These are phyloP conservation scores for Paramisgurnus dabryanus DNA, from an alignment of 2,113 vertebrate genomes.

Conservation along the genomic window DNA sequence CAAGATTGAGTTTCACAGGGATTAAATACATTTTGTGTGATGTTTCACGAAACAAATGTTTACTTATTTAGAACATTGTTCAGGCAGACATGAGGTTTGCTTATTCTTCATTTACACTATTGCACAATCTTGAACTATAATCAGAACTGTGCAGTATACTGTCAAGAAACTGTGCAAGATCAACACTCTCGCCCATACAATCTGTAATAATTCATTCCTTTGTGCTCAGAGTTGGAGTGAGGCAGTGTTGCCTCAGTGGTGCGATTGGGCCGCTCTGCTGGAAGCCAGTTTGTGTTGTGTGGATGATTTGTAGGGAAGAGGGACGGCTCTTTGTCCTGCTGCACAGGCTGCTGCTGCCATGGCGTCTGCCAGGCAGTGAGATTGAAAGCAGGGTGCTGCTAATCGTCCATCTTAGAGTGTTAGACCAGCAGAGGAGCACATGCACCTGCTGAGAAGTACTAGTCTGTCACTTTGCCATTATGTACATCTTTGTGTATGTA, in stretches of 20 bases:
- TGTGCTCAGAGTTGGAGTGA: constrained; percentile 14
- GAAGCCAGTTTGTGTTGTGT: constrained; percentile 14
- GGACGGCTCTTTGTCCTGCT: constrained; percentile 48
- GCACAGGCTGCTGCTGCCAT: constrained; percentile 40
- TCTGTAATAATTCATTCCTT: constrained; percentile 26
- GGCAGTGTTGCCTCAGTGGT: constrained; percentile 7
- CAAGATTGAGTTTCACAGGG: no score
- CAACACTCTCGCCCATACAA: neutral
- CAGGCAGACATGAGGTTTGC: no score
- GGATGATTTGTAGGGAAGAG: constrained; percentile 49
- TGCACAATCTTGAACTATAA: neutral
- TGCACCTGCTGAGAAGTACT: constrained; percentile 52
- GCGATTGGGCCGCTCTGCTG: neutral
- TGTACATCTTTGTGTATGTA: constrained; percentile 1
- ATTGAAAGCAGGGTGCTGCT: constrained; percentile 62
- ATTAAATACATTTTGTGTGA: no score
- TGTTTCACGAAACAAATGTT: no score
- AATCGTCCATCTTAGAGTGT: constrained; percentile 56
- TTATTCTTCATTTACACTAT: no score
- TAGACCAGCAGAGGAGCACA: constrained; percentile 37
- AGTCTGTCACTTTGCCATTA: constrained; percentile 4
- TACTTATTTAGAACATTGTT: no score
- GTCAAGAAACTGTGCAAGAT: neutral
- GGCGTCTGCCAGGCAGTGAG: constrained; percentile 56
- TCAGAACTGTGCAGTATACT: constrained; percentile 4